A percentile compares a stretch with the other conserved stretches of the same genome.
These are phyloP conservation scores for Hemicrepidius hirtus DNA, from an alignment of 2,888 invertebrate species.

Conservation along the genomic window DNA sequence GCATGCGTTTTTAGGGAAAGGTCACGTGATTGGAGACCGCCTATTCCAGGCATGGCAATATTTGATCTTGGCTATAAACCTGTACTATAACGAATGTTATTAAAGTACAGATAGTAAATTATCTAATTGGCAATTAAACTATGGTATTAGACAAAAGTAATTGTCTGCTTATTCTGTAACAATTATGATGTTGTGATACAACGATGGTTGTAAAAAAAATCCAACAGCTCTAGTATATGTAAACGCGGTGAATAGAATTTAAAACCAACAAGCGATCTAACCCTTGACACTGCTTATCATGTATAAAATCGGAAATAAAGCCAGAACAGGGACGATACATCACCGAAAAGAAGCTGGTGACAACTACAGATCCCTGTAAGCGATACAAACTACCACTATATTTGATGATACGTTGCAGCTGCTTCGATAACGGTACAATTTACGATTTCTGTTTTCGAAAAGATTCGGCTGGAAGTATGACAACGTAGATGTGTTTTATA, in stretches of 20 bases:
- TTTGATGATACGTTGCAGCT: slow-evolving; percentile 52
- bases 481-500: slow-evolving; percentile 47
- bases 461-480: slow-evolving; percentile 44
- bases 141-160: too few relatives aligned
- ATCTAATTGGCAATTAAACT: too few relatives aligned
- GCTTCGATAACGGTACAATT: slow-evolving; percentile 49
- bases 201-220: too few relatives aligned
- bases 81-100: too few relatives aligned
- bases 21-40: too few relatives aligned
- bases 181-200: too few relatives aligned
- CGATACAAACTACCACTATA: slow-evolving; percentile 51
- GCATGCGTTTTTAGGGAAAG: too few relatives aligned
- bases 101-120: too few relatives aligned
- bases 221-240: too few relatives aligned
- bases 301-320: slow-evolving; percentile 26
- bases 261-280: not conserved
- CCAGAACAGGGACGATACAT: slow-evolving; percentile 9
- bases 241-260: not conserved
- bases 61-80: too few relatives aligned
- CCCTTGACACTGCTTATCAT: slow-evolving; percentile 16
- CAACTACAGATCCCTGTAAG: slow-evolving; percentile 50
- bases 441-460: slow-evolving; percentile 52
- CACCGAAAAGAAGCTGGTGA: slow-evolving; percentile 46
- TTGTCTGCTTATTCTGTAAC: too few relatives aligned
- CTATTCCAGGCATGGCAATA: too few relatives aligned